A percentile compares a stretch with the other conserved stretches of the same genome.
Conservation (phyloP, 2,888 invertebrate species). For the Xestia sexstrigata region DNA sequence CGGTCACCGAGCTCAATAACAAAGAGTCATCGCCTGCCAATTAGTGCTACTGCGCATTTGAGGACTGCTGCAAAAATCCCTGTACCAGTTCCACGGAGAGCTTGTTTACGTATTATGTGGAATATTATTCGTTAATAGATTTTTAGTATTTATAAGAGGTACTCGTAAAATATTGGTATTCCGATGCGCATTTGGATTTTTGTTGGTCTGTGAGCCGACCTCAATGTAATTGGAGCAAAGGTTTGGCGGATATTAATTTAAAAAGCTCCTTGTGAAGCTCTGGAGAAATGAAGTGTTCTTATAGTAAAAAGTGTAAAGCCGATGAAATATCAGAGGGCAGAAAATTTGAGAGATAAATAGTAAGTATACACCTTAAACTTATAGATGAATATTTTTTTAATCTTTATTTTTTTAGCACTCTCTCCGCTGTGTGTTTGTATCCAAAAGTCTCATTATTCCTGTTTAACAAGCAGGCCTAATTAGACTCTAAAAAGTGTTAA, state of each 20-base stretch:
- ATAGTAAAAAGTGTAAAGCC: not conserved
- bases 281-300: not conserved
- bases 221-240: not conserved
- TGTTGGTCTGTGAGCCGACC: not conserved
- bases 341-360: too few relatives aligned
- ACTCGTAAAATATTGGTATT: not conserved
- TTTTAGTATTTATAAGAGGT: conserved; percentile 12
- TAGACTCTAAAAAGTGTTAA: not conserved
- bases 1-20: conserved; percentile 68
- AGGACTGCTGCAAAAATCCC: conserved; percentile 58
- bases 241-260: not conserved
- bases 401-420: not conserved
- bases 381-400: too few relatives aligned
- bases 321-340: not conserved
- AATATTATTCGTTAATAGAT: conserved; percentile 24
- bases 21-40: conserved; percentile 71
- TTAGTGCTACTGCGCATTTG: conserved; percentile 64
- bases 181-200: not conserved
- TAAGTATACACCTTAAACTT: too few relatives aligned
- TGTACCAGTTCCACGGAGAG: conserved; percentile 24
- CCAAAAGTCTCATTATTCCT: not conserved
- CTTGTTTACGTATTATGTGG: conserved; percentile 60
- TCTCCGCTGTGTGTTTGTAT: accelerated
- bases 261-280: not conserved
- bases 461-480: not conserved